Percentiles rank a stretch among this genome's conserved stretches.
Conservation (phyloP, 2,888 invertebrate genomes). For the Oithona nana region DNA sequence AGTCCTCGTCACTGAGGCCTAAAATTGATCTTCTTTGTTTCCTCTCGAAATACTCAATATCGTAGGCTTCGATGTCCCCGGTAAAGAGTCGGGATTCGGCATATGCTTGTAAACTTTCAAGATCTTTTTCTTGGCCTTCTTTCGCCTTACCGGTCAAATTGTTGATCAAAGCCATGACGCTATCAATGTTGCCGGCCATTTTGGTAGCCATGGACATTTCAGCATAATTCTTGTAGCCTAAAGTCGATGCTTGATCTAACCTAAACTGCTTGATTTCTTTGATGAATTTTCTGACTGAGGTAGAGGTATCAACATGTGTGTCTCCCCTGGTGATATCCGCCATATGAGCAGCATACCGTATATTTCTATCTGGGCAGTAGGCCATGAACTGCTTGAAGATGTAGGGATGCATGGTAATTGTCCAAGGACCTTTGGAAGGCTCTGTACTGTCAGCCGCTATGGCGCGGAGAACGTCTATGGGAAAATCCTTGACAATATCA, state of each 20-base stretch:
- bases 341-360: slow-evolving; percentile 69
- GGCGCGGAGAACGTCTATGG: slow-evolving; percentile 42
- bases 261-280: slow-evolving; percentile 51
- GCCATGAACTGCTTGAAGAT: slow-evolving; percentile 56
- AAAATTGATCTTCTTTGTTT: slow-evolving; percentile 47
- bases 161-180: slow-evolving; percentile 48
- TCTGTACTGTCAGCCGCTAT: slow-evolving; percentile 41
- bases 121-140: slow-evolving; percentile 7
- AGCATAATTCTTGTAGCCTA: slow-evolving; percentile 59
- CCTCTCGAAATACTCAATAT: slow-evolving; percentile 67
- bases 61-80: slow-evolving; percentile 50
- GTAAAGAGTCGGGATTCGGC: slow-evolving; percentile 40
- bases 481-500: slow-evolving; percentile 49
- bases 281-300: slow-evolving; percentile 45
- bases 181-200: slow-evolving; percentile 62
- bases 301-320: slow-evolving; percentile 35
- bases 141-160: slow-evolving; percentile 36
- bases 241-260: slow-evolving; percentile 46
- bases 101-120: slow-evolving; percentile 7
- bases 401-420: slow-evolving; percentile 49
- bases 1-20: slow-evolving; percentile 47
- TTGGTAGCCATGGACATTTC: slow-evolving; percentile 85
- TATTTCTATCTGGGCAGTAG: slow-evolving; percentile 55
- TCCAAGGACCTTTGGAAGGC: slow-evolving; percentile 58
- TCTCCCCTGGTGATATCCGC: slow-evolving; percentile 52